A percentile compares a stretch with the other conserved stretches of the same genome.
phyloP scores from a whole-genome alignment of 2,113 vertebrate species.

The Nannospalax galili region DNA sequence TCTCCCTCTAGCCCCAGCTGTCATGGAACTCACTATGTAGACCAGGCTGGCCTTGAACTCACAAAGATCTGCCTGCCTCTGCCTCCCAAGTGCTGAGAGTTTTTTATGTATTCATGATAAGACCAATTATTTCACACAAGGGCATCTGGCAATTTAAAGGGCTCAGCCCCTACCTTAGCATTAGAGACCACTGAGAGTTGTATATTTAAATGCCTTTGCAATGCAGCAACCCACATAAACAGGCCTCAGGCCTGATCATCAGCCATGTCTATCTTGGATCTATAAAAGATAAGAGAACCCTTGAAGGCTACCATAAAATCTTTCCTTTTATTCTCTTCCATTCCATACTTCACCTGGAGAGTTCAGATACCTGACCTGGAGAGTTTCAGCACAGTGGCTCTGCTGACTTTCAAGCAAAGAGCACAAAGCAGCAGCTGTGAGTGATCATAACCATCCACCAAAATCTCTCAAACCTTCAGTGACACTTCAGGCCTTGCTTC shows the following conservation, averaged over 20 bases:
- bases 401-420: background rate
- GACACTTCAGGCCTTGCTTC: background rate
- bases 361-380: background rate
- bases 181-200: background rate
- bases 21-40: too few species aligned
- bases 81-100: too few species aligned
- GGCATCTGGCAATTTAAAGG: background rate
- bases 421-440: background rate
- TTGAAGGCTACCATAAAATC: background rate
- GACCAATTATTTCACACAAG: background rate
- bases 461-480: background rate
- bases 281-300: slow-evolving; percentile 56
- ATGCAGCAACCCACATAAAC: background rate
- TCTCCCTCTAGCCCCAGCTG: too few species aligned
- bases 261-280: slow-evolving; percentile 30
- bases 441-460: background rate
- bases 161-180: slow-evolving; percentile 41
- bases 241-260: slow-evolving; percentile 25
- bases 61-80: too few species aligned
- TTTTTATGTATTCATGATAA: too few species aligned
- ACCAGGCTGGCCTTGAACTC: too few species aligned
- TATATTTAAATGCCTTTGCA: slow-evolving; percentile 5
- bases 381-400: background rate
- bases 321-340: background rate
- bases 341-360: too few species aligned